Evolutionary conservation across 2,888 invertebrate genomes (phyloP).

Genomic region (Mesorhabditis sp.): DNA sequence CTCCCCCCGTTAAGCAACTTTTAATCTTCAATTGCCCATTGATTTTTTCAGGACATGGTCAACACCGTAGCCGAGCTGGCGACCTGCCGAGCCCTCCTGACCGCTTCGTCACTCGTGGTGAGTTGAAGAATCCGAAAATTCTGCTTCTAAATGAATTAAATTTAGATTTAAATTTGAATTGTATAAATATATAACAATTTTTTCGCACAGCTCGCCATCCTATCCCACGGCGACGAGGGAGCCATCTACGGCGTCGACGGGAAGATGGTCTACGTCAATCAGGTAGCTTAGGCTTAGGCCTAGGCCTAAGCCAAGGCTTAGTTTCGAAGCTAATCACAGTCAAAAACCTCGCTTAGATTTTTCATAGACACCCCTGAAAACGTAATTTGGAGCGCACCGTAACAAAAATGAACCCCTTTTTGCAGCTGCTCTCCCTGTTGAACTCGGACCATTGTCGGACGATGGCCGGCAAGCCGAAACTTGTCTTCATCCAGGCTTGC

Average conservation of each 20-base stretch:
- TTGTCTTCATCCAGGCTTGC: constrained; percentile 57
- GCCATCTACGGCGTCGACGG: background rate
- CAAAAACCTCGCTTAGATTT: too few relatives aligned
- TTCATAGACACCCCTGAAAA: too few relatives aligned
- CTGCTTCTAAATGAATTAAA: background rate
- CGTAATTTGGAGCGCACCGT: background rate
- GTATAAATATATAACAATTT: too few relatives aligned
- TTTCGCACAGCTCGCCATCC: background rate
- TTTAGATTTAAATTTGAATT: too few relatives aligned
- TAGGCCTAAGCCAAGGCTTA: too few relatives aligned
- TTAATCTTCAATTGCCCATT: background rate
- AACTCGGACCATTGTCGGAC: constrained; percentile 39
- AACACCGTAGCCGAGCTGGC: constrained; percentile 34
- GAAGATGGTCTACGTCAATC: background rate
- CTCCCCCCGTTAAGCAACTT: too few relatives aligned
- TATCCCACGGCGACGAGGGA: background rate
- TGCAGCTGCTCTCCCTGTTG: constrained; percentile 34
- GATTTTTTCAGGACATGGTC: constrained; percentile 35
- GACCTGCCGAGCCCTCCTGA: constrained; percentile 21
- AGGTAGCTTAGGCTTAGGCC: background rate
- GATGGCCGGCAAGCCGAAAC: constrained; percentile 55
- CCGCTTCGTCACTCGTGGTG: constrained; percentile 14
- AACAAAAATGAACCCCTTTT: constrained; percentile 19
- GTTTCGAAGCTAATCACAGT: too few relatives aligned
- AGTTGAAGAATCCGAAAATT: background rate